Percentiles rank a stretch among this genome's conserved stretches.
Evolutionary conservation across 1,140 invertebrate genomes (phyloP).

Genomic region (Panagrolaimus sp.): DNA sequence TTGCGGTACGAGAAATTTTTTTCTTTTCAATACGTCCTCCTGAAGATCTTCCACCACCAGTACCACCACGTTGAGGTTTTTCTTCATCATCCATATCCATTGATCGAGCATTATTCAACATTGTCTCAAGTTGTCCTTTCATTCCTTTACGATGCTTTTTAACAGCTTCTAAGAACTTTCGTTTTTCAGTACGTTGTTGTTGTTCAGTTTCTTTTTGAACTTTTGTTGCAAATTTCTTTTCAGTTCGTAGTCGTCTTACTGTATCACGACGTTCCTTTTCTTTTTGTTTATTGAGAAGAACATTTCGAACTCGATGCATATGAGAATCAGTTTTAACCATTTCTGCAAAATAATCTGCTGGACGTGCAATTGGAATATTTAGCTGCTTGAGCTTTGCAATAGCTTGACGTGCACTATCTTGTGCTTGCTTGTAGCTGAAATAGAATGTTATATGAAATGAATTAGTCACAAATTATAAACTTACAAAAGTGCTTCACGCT

Average conservation of each 20-base stretch:
- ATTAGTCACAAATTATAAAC: slow-evolving; percentile 26
- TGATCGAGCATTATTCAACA: slow-evolving; percentile 56
- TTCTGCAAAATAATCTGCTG: slow-evolving; percentile 94
- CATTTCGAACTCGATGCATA: slow-evolving; percentile 78
- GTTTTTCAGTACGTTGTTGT: slow-evolving; percentile 74
- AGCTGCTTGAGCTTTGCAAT: slow-evolving; percentile 38
- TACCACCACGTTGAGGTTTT: neutral
- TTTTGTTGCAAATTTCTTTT: slow-evolving; percentile 78
- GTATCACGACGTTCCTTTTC: slow-evolving; percentile 78
- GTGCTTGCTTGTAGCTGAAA: slow-evolving; percentile 55
- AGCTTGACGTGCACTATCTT: slow-evolving; percentile 38
- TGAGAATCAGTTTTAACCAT: slow-evolving; percentile 96
- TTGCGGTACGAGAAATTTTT: slow-evolving; percentile 36
- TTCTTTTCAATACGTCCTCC: slow-evolving; percentile 16
- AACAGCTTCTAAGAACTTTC: slow-evolving; percentile 63
- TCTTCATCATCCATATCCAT: slow-evolving; percentile 59
- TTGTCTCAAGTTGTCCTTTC: slow-evolving; percentile 55
- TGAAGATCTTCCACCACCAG: neutral
- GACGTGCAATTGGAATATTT: slow-evolving; percentile 59
- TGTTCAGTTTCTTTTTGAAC: slow-evolving; percentile 71
- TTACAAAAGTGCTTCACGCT: slow-evolving; percentile 49
- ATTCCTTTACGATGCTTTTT: slow-evolving; percentile 60
- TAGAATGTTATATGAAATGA: slow-evolving; percentile 9
- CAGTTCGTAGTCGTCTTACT: slow-evolving; percentile 76
- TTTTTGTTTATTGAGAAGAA: slow-evolving; percentile 53